Base-by-base conservation (phyloP, 64 coral and sea anemone genomes). In the Pocillopora verrucosa region DNA sequence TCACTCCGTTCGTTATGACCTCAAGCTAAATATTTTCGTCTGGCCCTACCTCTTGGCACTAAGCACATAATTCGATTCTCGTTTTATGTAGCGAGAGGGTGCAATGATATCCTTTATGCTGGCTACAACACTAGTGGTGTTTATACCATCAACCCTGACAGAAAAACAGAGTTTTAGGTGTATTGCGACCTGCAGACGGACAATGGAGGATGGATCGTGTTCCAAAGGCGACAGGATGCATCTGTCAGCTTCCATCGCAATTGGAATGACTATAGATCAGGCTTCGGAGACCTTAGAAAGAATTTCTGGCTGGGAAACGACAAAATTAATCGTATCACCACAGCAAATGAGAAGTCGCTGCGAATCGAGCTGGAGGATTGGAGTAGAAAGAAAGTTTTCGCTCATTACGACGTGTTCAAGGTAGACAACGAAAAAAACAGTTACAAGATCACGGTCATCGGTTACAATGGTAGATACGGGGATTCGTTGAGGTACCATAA, bases 261-360 rank as follows among this genome's bases (percentile, higher is more conserved):
- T n/a, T n/a, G n/a, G n/a, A n/a, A n/a, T n/a, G n/a, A n/a, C n/a
- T n/a, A n/a, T n/a, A n/a, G n/a, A n/a, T n/a, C n/a, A n/a, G n/a
- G n/a, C n/a, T n/a, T n/a, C n/a, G n/a, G n/a, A n/a, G n/a, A n/a
- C n/a, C n/a, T n/a, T n/a, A n/a, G n/a, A n/a, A n/a, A n/a, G n/a
- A n/a, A n/a, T n/a, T 92, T 92, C 70, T 92, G 90, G 90, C 83
- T 92, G 34, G 90, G 90, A 34, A 87, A 87, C 72, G 84, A 92
- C 20, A 92, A 92, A n/a, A 80, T 92, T 36, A 74, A 92, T 65
- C 81, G 82, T 22, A 84, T 92, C 19, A 85, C 85, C 16, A 56
- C 90, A 25, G 38, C 83, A 0, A 79, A 60, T 13, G 58, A 59
- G 38, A 79, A 64, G 16, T 87, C 62, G n/a, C 73, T 92, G n/a